Evolutionary conservation across 2,888 invertebrate species (phyloP).

Genomic region (Acleris sparsana): DNA sequence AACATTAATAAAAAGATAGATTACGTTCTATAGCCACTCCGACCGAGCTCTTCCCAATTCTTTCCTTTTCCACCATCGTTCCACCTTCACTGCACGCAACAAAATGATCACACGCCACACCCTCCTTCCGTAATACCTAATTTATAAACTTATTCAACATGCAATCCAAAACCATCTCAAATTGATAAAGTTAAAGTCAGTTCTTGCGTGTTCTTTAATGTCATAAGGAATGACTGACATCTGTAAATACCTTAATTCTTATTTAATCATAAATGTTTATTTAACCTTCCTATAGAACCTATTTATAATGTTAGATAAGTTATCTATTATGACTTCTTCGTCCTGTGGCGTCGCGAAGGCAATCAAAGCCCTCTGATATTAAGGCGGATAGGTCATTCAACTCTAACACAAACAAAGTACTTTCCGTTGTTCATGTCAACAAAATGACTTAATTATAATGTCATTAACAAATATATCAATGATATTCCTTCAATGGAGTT

Average conservation of each 20-base stretch:
- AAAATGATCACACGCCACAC: constrained; percentile 21
- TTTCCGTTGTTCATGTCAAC: no score
- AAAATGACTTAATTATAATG: no score
- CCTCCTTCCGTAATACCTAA: constrained; percentile 4
- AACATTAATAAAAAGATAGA: neutral
- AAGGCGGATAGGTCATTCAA: no score
- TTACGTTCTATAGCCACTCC: constrained; percentile 34
- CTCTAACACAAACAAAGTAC: no score
- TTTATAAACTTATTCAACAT: constrained; percentile 16
- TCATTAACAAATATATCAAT: no score
- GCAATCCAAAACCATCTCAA: neutral
- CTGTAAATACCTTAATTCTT: constrained; percentile 22
- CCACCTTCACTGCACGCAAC: constrained; percentile 14
- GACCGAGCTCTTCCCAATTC: constrained; percentile 18
- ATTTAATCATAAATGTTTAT: constrained; percentile 7
- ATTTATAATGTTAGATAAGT: constrained; percentile 14
- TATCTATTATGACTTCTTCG: constrained; percentile 12
- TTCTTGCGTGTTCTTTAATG: neutral
- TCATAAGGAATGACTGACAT: constrained; percentile 19
- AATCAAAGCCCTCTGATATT: neutral
- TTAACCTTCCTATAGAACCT: constrained; percentile 15
- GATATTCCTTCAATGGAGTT: no score
- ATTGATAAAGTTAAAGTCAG: neutral
- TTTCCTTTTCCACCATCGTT: constrained; percentile 23
- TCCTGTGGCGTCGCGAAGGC: neutral